A percentile compares a stretch with the other conserved stretches of the same genome.
Evolutionary conservation across 2,888 invertebrate species (phyloP).

Genomic region (Cryptus armator): DNA sequence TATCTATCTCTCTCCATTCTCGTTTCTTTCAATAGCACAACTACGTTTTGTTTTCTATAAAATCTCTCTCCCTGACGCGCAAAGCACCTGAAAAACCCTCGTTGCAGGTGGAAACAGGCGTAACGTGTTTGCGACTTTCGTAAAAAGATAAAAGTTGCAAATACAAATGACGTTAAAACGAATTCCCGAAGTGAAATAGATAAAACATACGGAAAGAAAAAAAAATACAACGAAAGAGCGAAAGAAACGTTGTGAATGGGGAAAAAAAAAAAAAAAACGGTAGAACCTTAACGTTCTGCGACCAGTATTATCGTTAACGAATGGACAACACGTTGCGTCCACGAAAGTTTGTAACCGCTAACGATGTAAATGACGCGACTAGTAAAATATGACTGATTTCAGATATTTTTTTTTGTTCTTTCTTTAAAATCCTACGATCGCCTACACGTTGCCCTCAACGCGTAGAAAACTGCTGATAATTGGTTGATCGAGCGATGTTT

Average conservation of each 20-base stretch:
- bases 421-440: constrained; percentile 59
- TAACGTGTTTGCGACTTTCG: constrained; percentile 22
- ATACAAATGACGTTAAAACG: constrained; percentile 6
- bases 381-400: constrained; percentile 84
- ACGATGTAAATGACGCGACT: constrained; percentile 81
- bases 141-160: constrained; percentile 51
- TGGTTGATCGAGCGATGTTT: constrained; percentile 42
- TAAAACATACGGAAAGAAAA: constrained; percentile 10
- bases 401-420: constrained; percentile 75
- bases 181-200: constrained; percentile 1
- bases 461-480: constrained; percentile 37
- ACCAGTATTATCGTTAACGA: constrained; percentile 41
- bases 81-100: constrained; percentile 50
- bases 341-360: constrained; percentile 66
- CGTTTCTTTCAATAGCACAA: constrained; percentile 33
- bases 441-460: constrained; percentile 37
- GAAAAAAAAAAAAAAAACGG: constrained; percentile 27
- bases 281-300: constrained; percentile 51
- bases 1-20: constrained; percentile 63
- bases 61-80: constrained; percentile 25
- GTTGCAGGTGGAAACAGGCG: not conserved
- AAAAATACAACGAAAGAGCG: constrained; percentile 26
- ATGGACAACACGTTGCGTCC: constrained; percentile 14
- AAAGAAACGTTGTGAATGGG: constrained; percentile 41
- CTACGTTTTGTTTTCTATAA: not conserved